Percentiles rank a stretch among this genome's conserved stretches.
phyloP scores from a whole-genome alignment of 1,140 invertebrate species.

The Drosophila elegans region DNA sequence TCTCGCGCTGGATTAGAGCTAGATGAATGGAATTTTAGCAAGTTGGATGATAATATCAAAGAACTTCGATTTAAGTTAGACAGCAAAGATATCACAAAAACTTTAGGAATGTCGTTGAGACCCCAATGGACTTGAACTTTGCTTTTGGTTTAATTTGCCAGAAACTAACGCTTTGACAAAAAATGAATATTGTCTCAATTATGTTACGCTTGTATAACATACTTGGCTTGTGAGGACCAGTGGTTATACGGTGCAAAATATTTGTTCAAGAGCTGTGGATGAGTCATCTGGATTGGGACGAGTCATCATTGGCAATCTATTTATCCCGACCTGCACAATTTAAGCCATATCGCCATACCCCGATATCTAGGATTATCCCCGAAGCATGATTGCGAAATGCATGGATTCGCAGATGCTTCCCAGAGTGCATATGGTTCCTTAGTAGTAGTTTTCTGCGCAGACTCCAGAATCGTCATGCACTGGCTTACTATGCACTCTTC shows the following conservation, averaged over 20 bases:
- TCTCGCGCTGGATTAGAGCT: not conserved
- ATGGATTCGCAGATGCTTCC: not conserved
- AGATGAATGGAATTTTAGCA: not conserved
- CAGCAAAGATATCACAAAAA: constrained; percentile 1
- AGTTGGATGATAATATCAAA: not conserved
- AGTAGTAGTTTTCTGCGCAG: no score
- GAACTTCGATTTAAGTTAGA: not conserved
- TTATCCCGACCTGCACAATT: not conserved
- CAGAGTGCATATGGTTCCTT: no score
- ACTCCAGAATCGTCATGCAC: no score
- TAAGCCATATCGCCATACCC: not conserved
- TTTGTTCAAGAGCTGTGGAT: not conserved
- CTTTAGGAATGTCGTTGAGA: not conserved
- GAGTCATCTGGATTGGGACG: constrained; percentile 2
- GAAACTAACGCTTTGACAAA: not conserved
- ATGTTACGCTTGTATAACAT: constrained; percentile 3
- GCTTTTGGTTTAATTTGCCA: no score
- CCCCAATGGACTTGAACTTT: no score
- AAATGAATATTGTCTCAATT: not conserved
- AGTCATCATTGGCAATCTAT: not conserved
- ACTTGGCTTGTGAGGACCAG: not conserved
- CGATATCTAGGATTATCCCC: not conserved
- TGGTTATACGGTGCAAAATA: not conserved
- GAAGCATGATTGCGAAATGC: not conserved
- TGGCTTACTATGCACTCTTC: no score